Conservation (phyloP, 2,113 vertebrate genomes). For the Odontesthes bonariensis region DNA sequence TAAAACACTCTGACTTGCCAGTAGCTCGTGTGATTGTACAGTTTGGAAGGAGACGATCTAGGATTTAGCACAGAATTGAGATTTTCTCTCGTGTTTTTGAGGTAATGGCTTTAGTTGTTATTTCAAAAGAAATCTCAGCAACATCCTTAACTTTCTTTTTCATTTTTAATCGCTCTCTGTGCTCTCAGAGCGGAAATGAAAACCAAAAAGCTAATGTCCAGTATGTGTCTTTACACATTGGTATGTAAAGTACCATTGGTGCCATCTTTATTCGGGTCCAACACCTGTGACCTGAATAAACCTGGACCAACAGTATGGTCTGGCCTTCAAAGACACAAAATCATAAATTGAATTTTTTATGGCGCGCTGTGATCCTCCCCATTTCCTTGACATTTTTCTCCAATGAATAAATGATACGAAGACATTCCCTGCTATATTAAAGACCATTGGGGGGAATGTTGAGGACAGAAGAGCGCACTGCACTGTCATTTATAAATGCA, state of each 20-base stretch:
- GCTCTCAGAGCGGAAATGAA: conserved; percentile 7
- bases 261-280: conserved; percentile 15
- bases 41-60: background rate
- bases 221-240: background rate
- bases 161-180: background rate
- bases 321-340: background rate
- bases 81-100: background rate
- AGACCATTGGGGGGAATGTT: background rate
- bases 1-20: conserved; percentile 23
- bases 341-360: conserved; percentile 15
- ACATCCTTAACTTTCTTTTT: background rate
- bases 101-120: background rate
- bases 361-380: background rate
- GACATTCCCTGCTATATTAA: background rate
- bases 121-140: background rate
- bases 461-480: background rate
- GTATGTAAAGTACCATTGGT: background rate
- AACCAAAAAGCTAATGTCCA: background rate
- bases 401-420: conserved; percentile 16
- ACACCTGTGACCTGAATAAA: background rate
- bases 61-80: background rate
- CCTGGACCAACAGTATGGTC: background rate
- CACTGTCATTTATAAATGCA: accelerated
- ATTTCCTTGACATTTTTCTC: conserved; percentile 17
- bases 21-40: background rate